Conservation (phyloP, 2,888 invertebrate genomes). For the Drosophila setosimentum region DNA sequence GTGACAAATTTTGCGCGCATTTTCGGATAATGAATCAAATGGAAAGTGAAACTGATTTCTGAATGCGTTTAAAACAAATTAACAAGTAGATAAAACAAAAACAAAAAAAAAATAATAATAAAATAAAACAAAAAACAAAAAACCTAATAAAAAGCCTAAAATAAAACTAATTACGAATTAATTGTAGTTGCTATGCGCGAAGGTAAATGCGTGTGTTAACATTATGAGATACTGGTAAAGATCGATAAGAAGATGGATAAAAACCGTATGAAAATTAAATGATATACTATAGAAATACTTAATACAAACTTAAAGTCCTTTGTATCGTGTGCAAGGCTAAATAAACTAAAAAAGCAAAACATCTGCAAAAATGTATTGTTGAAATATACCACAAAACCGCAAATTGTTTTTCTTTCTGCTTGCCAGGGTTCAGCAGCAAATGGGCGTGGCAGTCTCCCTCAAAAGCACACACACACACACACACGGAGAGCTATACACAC, state of each 20-base stretch:
- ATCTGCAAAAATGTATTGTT: constrained; percentile 54
- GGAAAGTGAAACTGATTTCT: constrained; percentile 72
- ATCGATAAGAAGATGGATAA: constrained; percentile 50
- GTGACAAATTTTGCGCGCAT: constrained; percentile 77
- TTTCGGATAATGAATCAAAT: constrained; percentile 64
- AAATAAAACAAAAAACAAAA: constrained; percentile 3
- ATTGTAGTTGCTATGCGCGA: constrained; percentile 32
- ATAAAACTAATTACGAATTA: constrained; percentile 60
- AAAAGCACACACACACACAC: constrained; percentile 2
- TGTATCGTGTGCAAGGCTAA: constrained; percentile 60
- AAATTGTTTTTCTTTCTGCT: constrained; percentile 59
- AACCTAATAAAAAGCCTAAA: constrained; percentile 22
- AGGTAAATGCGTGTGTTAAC: constrained; percentile 43
- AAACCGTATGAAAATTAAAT: constrained; percentile 52
- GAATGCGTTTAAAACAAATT: constrained; percentile 70
- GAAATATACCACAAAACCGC: constrained; percentile 75
- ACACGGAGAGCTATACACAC: constrained; percentile 7
- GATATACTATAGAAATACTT: constrained; percentile 41
- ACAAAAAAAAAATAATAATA: neutral
- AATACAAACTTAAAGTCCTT: constrained; percentile 66
- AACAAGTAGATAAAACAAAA: constrained; percentile 22
- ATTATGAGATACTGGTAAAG: constrained; percentile 40
- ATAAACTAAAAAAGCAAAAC: constrained; percentile 69
- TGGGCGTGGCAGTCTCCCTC: constrained; percentile 36
- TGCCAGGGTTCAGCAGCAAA: constrained; percentile 45